Conservation (phyloP, 2,888 invertebrate genomes). For the Melanotus villosus region DNA sequence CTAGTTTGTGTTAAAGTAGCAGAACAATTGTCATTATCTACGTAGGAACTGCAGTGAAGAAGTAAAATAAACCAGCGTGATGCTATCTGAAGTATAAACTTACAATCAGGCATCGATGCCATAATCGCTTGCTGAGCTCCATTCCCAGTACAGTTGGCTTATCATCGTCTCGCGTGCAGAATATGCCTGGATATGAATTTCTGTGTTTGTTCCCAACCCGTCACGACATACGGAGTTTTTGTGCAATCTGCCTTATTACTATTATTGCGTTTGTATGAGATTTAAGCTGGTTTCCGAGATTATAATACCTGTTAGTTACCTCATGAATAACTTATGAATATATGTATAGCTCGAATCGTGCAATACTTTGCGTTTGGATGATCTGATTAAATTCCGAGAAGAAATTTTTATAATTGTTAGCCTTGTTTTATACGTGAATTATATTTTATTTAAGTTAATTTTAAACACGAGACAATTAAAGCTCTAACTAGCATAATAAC, state of each 20-base stretch:
- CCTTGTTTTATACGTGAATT: too few relatives aligned
- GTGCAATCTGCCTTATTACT: constrained; percentile 42
- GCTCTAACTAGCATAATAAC: too few relatives aligned
- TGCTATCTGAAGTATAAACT: constrained; percentile 57
- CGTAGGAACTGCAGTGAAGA: constrained; percentile 55
- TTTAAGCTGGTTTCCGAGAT: constrained; percentile 40
- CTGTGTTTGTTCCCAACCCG: constrained; percentile 48
- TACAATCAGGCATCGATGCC: constrained; percentile 53
- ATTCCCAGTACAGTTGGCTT: constrained; percentile 36
- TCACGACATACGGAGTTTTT: constrained; percentile 46
- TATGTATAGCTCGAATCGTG: too few relatives aligned
- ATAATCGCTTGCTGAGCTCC: constrained; percentile 21
- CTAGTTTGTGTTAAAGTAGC: constrained; percentile 60
- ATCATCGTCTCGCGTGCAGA: constrained; percentile 50
- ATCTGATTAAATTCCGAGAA: too few relatives aligned
- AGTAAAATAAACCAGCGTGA: constrained; percentile 55
- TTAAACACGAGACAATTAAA: too few relatives aligned
- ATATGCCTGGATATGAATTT: constrained; percentile 52
- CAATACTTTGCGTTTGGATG: too few relatives aligned
- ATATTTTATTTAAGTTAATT: too few relatives aligned
- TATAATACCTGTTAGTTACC: constrained; percentile 29
- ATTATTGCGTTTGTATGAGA: constrained; percentile 40
- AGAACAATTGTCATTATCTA: constrained; percentile 58
- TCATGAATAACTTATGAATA: constrained; percentile 22
- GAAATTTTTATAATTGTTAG: too few relatives aligned